Conservation (phyloP, 2,797 vertebrate species). For the Sebastes oblongus region DNA sequence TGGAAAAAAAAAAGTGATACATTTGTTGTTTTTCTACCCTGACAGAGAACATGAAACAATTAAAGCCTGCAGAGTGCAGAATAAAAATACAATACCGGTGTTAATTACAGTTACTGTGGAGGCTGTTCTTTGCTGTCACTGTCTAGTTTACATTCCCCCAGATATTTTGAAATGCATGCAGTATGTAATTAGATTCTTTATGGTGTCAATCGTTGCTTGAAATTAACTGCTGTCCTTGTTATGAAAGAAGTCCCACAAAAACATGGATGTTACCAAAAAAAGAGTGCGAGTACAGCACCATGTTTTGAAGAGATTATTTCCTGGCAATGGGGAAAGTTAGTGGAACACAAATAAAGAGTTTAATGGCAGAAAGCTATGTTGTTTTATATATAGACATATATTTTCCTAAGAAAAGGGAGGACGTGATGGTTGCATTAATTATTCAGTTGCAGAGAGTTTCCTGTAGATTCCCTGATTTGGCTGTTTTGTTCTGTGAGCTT, state of each 20-base stretch:
- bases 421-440: not conserved
- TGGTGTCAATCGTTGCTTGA: not conserved
- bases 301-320: not conserved
- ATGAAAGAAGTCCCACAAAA: not conserved
- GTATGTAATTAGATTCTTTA: constrained; percentile 16
- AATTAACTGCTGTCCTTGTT: not conserved
- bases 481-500: not conserved
- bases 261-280: not conserved
- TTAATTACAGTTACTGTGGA: not conserved
- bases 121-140: not conserved
- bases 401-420: not conserved
- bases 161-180: not conserved
- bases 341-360: not conserved
- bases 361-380: not conserved
- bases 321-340: not conserved
- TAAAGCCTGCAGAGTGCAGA: not conserved
- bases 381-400: not conserved
- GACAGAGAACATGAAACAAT: not conserved
- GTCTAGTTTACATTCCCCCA: not conserved
- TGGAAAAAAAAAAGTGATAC: not conserved
- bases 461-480: not conserved
- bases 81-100: not conserved
- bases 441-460: not conserved
- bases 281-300: not conserved
- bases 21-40: not conserved